Evolutionary conservation across 2,797 vertebrate genomes (phyloP), one percentile per base, ranked within the genome.

Genomic region (Acropternis orthonyx): DNA sequence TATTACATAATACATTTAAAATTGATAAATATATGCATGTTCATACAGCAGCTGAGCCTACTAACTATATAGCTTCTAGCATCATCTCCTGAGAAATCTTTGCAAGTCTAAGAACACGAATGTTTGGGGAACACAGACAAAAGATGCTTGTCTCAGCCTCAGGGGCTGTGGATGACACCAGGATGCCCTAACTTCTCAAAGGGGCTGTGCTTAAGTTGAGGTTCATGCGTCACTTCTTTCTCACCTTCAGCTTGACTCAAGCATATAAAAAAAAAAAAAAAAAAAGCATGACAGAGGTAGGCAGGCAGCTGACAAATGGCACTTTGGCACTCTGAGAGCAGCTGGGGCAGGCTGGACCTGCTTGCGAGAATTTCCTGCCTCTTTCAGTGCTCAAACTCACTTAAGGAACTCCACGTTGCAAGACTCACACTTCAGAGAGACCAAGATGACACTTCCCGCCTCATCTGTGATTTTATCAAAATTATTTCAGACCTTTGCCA

Each of bases 371-470:
- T 61, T 69, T 80, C 27, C 52, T 86, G 34, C 9, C 22, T 66
- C 72, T 71, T 83, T 32, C 8, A 9, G 23, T 13, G 26, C 39
- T 77, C 9, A 58, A 30, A 18, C 12, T 63, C 18, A 14, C 32
- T 48, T 43, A 36, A 66, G 28, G 36, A 89, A 23, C 34, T 67
- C 34, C 51, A 82, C 36, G 15, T 7, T n/a, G 10, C 20, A 43
- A 51, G 12, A 10, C 10, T 12, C 2, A 7, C 0, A 0, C 22
- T 88, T 74, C 7, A 13, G 30, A 7, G 17, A 10, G 56, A 32
- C 41, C 36, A 58, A 37, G 48, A 74, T 15, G 28, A 54, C 15
- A 19, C 75, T 91, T 77, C 34, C 49, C 19, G 82, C 48, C 6
- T 58, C 22, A n/a, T 5, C 43, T 49, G 23, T 28, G 49, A 39